Conservation (phyloP, 1,140 invertebrate genomes). For the Mactra quadrangularis region DNA sequence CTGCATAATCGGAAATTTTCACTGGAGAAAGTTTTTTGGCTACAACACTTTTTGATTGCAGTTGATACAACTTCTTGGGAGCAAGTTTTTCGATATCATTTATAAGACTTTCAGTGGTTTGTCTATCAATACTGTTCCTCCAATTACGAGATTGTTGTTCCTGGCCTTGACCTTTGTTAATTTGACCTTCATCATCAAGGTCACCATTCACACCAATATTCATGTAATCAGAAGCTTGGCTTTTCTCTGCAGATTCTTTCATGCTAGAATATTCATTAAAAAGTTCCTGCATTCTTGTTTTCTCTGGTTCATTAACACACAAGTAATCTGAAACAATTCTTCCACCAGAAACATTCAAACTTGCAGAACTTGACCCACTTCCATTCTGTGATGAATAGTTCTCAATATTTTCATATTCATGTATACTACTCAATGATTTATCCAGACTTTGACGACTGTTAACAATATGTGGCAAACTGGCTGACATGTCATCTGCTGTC, state of each 20-base stretch:
- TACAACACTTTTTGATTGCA: slow-evolving; percentile 34
- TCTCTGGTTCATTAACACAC: slow-evolving; percentile 29
- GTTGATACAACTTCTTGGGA: slow-evolving; percentile 49
- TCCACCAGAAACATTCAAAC: neutral
- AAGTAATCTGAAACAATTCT: slow-evolving; percentile 28
- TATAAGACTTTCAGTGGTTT: slow-evolving; percentile 19
- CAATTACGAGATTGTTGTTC: slow-evolving; percentile 46
- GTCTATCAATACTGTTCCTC: slow-evolving; percentile 59
- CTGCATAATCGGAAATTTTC: slow-evolving; percentile 49
- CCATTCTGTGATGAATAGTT: slow-evolving; percentile 26
- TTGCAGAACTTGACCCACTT: slow-evolving; percentile 13
- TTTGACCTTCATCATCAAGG: neutral
- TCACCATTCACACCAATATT: slow-evolving; percentile 9
- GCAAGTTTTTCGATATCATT: slow-evolving; percentile 45
- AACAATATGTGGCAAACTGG: neutral
- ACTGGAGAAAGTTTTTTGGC: slow-evolving; percentile 46
- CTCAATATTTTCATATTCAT: slow-evolving; percentile 43
- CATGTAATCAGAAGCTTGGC: slow-evolving; percentile 1
- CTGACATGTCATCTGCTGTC: neutral
- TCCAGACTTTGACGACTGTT: neutral
- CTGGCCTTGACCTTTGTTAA: neutral
- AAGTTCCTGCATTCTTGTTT: slow-evolving; percentile 38
- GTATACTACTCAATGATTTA: slow-evolving; percentile 32
- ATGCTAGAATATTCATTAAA: slow-evolving; percentile 39
- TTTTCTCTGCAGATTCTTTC: neutral